A percentile compares a stretch with the other conserved stretches of the same genome.
These are phyloP conservation scores for Parnassius orleans DNA, from an alignment of 2,888 invertebrate genomes.

Conservation along the genomic window DNA sequence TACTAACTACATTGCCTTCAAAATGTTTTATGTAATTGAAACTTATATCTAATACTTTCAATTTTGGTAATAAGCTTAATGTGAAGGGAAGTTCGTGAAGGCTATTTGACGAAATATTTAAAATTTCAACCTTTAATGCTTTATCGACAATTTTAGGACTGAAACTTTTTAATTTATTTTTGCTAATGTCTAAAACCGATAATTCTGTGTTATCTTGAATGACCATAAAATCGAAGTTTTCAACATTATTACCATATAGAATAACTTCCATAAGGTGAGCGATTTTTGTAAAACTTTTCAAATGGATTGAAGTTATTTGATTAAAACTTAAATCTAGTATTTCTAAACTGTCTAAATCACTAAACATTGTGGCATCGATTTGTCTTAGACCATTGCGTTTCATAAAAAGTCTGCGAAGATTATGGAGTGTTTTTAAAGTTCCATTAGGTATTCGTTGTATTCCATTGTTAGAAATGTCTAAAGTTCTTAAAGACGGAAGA, in stretches of 20 bases:
- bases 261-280: constrained; percentile 85
- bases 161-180: constrained; percentile 86
- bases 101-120: constrained; percentile 90
- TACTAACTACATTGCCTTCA: constrained; percentile 85
- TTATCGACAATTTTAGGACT: constrained; percentile 83
- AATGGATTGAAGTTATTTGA: constrained; percentile 84
- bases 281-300: constrained; percentile 83
- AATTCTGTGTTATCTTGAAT: constrained; percentile 84
- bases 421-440: constrained; percentile 83
- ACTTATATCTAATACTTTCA: constrained; percentile 88
- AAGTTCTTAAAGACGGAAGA: constrained; percentile 85
- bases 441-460: constrained; percentile 85
- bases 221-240: constrained; percentile 84
- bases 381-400: constrained; percentile 86
- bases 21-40: constrained; percentile 87
- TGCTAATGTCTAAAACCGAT: constrained; percentile 86
- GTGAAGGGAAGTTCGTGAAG: constrained; percentile 86
- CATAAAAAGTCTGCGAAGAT: constrained; percentile 85
- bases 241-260: constrained; percentile 88
- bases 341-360: constrained; percentile 86
- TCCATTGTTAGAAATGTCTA: constrained; percentile 88
- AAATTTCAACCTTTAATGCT: constrained; percentile 84
- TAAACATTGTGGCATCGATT: constrained; percentile 85
- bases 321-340: constrained; percentile 88
- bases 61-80: constrained; percentile 83